Percentiles rank a stretch among this genome's conserved stretches.
These are phyloP conservation scores for Stenoptilia bipunctidactyla DNA, from an alignment of 2,888 invertebrate genomes.

Conservation along the genomic window DNA sequence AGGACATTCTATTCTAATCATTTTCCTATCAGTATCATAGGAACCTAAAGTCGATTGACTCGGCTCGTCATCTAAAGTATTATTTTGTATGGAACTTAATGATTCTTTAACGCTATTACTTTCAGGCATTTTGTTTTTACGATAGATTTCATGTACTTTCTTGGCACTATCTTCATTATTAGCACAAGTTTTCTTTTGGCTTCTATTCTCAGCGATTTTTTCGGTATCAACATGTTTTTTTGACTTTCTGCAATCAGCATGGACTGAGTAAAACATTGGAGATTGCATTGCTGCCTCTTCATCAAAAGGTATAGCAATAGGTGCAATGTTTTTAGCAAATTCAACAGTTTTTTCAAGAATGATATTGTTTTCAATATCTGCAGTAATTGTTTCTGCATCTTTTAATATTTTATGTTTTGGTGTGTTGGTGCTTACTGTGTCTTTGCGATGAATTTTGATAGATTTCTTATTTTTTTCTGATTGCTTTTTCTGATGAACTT, in stretches of 20 bases:
- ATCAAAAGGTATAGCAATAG: slow-evolving; percentile 34
- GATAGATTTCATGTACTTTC: background rate
- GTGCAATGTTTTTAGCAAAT: slow-evolving; percentile 46
- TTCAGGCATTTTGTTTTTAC: background rate
- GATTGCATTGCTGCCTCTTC: slow-evolving; percentile 22
- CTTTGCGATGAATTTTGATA: slow-evolving; percentile 12
- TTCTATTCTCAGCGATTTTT: background rate
- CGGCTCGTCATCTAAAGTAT: slow-evolving; percentile 46
- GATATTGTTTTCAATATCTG: background rate
- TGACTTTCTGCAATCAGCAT: slow-evolving; percentile 28
- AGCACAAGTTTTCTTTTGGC: background rate
- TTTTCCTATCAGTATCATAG: slow-evolving; percentile 40
- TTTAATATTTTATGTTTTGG: background rate
- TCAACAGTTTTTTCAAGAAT: slow-evolving; percentile 39
- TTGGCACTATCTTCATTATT: background rate
- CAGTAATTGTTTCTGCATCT: background rate
- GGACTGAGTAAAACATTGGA: slow-evolving; percentile 42
- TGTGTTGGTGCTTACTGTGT: slow-evolving; percentile 7
- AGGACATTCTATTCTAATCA: slow-evolving; percentile 21
- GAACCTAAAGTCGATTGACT: slow-evolving; percentile 45
- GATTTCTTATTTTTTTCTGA: background rate
- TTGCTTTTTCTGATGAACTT: too few relatives aligned
- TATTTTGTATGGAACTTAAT: slow-evolving; percentile 23
- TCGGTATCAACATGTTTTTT: slow-evolving; percentile 5
- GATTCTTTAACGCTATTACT: slow-evolving; percentile 17